Base-by-base conservation (phyloP, 1,140 invertebrate genomes). In the Phenacoccus solenopsis region DNA sequence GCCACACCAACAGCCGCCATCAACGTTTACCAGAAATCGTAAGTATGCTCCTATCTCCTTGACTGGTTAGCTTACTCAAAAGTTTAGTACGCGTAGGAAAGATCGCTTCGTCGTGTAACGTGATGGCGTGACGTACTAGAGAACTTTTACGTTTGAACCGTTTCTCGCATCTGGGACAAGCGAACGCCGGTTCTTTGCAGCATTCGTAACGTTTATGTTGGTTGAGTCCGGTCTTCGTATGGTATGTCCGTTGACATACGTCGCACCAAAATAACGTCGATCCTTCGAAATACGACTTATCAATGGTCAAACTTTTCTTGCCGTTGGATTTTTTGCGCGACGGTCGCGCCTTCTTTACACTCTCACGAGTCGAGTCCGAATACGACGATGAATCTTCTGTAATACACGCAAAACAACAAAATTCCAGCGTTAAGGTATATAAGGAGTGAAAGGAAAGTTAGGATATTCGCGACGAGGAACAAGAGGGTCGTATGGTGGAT, bases 131-230 rank as follows among this genome's bases (percentile, higher is more conserved):
- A 7, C 67, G 32, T 5, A 72, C 72, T 12, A 74, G 67, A 16
- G 21, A 70, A 27, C 61, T 68, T 68, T 72, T 72, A 13, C 57
- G 3, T 2, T 64, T 71, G 61, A 72, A 73, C 4, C 35, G 49
- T 59, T 72, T 71, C 1, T 30, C 35, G 35, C 72, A 74, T 3
- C 30, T 16, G 7, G 30, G 64, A 69, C 73, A 75, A 24, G 68
- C 61, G 25, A 73, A 72, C n/a, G 35, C 25, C 12, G 72, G 72
- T 22, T 71, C 56, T 61, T 86, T 83, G 0, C 85, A 84, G 71
- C 86, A 88, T 72, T 88, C 84, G 72, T 85, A 83, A 38, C 81
- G 81, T 71, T 83, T 78, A 74, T 88, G 86, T 25, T 72, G 71
- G 32, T n/a, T 68, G 10, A 70, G 64, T n/a, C 74, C 75, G 21